Conservation (phyloP, 1,140 invertebrate species). For the Drosophila nannoptera region DNA sequence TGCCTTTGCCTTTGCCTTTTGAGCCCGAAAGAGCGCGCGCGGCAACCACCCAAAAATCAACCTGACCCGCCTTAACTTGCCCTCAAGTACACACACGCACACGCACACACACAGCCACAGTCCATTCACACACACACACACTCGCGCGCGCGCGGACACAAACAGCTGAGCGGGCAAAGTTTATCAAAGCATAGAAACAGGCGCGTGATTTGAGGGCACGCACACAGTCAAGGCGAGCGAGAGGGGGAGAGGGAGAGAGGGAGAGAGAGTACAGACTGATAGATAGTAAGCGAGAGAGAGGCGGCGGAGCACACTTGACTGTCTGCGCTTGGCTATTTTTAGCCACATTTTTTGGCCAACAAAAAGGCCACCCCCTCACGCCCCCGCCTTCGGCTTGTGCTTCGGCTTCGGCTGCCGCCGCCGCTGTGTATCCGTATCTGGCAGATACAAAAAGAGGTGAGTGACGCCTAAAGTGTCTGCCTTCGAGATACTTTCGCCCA, state of each 20-base stretch:
- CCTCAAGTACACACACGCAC: slow-evolving; percentile 33
- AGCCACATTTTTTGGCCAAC: slow-evolving; percentile 40
- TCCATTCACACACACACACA: slow-evolving; percentile 1
- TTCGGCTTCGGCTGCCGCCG: not conserved
- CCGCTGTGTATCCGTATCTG: slow-evolving; percentile 11
- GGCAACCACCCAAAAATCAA: slow-evolving; percentile 44
- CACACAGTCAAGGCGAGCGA: slow-evolving; percentile 7
- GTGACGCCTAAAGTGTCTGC: slow-evolving; percentile 48
- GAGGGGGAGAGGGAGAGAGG: slow-evolving; percentile 1
- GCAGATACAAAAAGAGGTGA: slow-evolving; percentile 30
- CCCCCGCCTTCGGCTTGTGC: not conserved
- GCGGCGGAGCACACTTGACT: slow-evolving; percentile 24
- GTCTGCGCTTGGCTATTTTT: slow-evolving; percentile 49
- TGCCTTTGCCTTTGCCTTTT: slow-evolving; percentile 15
- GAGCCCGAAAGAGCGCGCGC: slow-evolving; percentile 18
- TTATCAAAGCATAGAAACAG: slow-evolving; percentile 66
- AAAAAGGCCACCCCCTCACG: not conserved
- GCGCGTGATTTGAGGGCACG: slow-evolving; percentile 61
- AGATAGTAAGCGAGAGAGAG: too few relatives aligned
- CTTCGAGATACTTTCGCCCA: slow-evolving; percentile 37
- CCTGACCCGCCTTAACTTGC: slow-evolving; percentile 75
- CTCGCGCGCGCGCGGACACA: slow-evolving; percentile 20
- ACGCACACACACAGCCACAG: not conserved
- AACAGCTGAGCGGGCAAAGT: slow-evolving; percentile 51
- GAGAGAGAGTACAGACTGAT: too few relatives aligned